Evolutionary conservation across 2,888 invertebrate genomes (phyloP).

Genomic region (Nephrotoma appendiculata): DNA sequence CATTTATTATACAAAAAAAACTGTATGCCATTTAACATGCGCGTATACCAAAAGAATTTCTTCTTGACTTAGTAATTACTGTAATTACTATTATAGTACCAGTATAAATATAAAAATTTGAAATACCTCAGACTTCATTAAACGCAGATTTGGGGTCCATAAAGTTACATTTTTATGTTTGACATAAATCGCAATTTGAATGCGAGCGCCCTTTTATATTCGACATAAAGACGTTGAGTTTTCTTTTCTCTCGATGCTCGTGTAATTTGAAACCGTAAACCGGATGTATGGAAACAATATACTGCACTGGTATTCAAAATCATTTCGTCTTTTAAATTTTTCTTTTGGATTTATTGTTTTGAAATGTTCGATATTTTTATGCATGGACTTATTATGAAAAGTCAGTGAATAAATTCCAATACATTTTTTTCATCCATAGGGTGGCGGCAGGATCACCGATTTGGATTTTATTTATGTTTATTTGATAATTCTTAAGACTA

Average conservation of each 20-base stretch:
- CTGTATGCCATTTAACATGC: background rate
- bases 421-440: background rate
- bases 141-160: background rate
- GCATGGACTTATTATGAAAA: background rate
- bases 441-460: background rate
- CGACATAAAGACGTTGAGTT: background rate
- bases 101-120: background rate
- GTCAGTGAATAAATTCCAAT: background rate
- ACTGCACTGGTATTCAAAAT: too few relatives aligned
- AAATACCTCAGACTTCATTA: background rate
- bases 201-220: background rate
- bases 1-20: background rate
- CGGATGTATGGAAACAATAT: background rate
- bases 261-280: background rate
- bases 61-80: background rate
- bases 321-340: background rate
- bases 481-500: background rate
- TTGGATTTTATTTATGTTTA: background rate
- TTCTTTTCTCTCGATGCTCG: background rate
- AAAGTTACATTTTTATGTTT: background rate
- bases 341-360: background rate
- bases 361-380: background rate
- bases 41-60: background rate
- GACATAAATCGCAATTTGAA: background rate
- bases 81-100: background rate